Percentiles rank a stretch among this genome's conserved stretches.
Conservation (phyloP, 2,888 invertebrate genomes). For the Calephelis perditalis region DNA sequence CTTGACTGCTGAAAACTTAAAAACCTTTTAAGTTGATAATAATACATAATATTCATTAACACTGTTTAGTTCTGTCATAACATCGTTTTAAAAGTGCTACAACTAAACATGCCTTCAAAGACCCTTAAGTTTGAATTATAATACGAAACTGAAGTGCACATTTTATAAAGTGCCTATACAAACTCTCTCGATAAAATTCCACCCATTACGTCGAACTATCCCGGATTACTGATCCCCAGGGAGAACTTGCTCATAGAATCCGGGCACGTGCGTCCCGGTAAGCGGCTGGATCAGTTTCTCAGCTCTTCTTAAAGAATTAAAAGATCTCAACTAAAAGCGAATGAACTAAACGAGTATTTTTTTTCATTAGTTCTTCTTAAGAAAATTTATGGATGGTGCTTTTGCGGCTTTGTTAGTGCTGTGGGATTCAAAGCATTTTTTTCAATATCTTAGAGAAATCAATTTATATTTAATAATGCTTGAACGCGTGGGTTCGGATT, state of each 20-base stretch:
- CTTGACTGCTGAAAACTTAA: no score
- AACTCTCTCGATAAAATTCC: conserved; percentile 29
- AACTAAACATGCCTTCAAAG: neutral
- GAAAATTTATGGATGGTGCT: no score
- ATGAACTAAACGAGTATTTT: neutral
- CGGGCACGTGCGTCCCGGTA: conserved; percentile 30
- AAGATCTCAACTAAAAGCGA: conserved; percentile 19
- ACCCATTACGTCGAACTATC: conserved; percentile 32
- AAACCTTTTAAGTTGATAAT: no score
- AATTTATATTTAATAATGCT: no score
- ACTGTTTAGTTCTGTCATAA: no score
- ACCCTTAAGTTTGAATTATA: conserved; percentile 15
- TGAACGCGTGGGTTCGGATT: no score
- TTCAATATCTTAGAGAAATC: no score
- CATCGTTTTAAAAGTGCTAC: no score
- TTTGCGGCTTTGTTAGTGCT: no score
- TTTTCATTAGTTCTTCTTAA: neutral
- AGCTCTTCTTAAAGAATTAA: conserved; percentile 31
- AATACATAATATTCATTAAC: no score
- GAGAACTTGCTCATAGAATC: conserved; percentile 27
- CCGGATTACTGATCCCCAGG: conserved; percentile 31
- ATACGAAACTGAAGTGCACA: conserved; percentile 22
- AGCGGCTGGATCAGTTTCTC: conserved; percentile 31
- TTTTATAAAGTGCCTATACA: conserved; percentile 27
- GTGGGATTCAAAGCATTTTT: no score